Evolutionary conservation across 2,113 vertebrate genomes (phyloP), one percentile per base, ranked within the genome.

Genomic region (Bambusicola thoracicus): DNA sequence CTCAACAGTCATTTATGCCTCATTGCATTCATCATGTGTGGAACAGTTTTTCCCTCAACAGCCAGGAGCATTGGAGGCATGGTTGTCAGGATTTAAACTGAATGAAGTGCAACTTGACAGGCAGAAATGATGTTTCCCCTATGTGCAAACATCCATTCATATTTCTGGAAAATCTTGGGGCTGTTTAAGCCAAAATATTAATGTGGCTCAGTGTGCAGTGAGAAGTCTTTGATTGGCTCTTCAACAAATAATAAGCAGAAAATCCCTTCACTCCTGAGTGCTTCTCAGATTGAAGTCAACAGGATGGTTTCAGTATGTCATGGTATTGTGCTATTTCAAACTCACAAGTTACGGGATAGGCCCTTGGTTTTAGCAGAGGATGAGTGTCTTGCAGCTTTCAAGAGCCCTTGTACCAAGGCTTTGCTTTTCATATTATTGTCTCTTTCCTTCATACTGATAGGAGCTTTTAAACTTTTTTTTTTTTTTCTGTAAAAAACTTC

Each of bases 11-110:
- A 43, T 93, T 91, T 91, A 76, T 77, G 84, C 84, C 87, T 95
- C 79, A 59, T 93, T 96, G 74, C 78, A 91, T 94, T 81, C 58
- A 66, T 96, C 94, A 93, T 77, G 29, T 73, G 59, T 76, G 82
- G 77, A 66, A 65, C 27, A 79, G 78, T 53, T 75, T 85, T 46
- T 94, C 53, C 85, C 74, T 89, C 66, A 66, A 46, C 70, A 80
- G 86, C 77, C 67, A 82, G 63, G 29, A 87, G 87, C 87, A 66
- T 53, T 90, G 74, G 63, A 85, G 82, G 44, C 81, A 76, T 59
- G 66, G 53, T 66, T 87, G 89, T 87, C 58, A 89, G 78, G 78
- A 93, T 87, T 93, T 91, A 87, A 91, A 80, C 75, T 91, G 94
- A 89, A 91, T 66, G 59, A 87, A 85, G 70, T 69, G 68, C 4